phyloP scores from a whole-genome alignment of 2,888 invertebrate genomes.

The Crossocerus cetratus region DNA sequence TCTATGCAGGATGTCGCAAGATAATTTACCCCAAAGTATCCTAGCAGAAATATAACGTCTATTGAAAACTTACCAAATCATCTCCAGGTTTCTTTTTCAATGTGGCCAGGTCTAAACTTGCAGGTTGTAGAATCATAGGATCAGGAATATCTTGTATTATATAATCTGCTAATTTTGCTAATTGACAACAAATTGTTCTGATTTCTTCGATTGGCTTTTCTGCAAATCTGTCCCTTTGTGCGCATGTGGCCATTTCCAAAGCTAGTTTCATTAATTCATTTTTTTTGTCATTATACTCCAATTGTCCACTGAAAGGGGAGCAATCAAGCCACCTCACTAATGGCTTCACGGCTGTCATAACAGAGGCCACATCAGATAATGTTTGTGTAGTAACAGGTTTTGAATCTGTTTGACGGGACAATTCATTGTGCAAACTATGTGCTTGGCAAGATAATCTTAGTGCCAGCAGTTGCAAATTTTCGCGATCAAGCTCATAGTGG shows the following conservation, averaged over 20 bases:
- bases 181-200: conserved; percentile 84
- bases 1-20: conserved; percentile 51
- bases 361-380: conserved; percentile 90
- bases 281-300: conserved; percentile 85
- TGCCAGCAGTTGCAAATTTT: conserved; percentile 94
- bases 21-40: conserved; percentile 21
- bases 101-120: conserved; percentile 91
- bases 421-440: conserved; percentile 86
- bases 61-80: conserved; percentile 81
- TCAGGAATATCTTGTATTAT: conserved; percentile 92
- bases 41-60: background rate
- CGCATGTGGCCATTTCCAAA: conserved; percentile 92
- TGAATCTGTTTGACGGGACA: conserved; percentile 79
- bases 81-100: conserved; percentile 90
- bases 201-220: conserved; percentile 90
- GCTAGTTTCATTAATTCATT: conserved; percentile 86
- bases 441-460: conserved; percentile 90
- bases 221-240: conserved; percentile 93
- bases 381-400: conserved; percentile 87
- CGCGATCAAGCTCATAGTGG: conserved; percentile 93
- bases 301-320: conserved; percentile 82
- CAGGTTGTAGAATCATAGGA: conserved; percentile 94
- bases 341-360: conserved; percentile 90
- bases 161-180: conserved; percentile 89
- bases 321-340: conserved; percentile 94